These are phyloP conservation scores for Onychomys torridus DNA, from an alignment of 2,797 vertebrate species.

Conservation along the genomic window DNA sequence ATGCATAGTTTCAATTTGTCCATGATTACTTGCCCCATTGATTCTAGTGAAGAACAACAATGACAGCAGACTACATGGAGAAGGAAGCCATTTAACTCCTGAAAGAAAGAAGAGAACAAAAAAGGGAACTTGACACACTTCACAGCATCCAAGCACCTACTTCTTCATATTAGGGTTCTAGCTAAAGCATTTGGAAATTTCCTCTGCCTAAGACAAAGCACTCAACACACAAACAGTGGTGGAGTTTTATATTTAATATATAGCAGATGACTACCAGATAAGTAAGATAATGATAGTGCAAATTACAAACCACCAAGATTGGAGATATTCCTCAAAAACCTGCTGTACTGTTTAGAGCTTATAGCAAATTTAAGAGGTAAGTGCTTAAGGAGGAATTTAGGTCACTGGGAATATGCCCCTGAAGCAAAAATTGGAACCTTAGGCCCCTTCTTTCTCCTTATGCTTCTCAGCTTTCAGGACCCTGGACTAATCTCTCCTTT, in stretches of 20 bases:
- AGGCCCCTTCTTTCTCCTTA: background rate
- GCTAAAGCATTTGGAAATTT: background rate
- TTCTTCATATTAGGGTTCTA: background rate
- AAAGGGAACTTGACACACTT: background rate
- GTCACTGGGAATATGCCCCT: fast-evolving
- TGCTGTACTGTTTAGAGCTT: background rate
- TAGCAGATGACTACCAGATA: background rate
- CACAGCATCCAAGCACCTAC: background rate
- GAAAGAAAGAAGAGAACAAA: background rate
- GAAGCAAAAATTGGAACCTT: no score
- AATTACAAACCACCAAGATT: background rate
- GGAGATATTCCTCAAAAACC: background rate
- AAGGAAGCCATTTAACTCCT: background rate
- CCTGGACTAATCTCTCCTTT: background rate
- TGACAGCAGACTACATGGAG: background rate
- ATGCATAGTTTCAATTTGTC: background rate
- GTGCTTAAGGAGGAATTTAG: no score
- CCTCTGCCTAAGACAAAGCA: background rate
- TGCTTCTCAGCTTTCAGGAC: background rate
- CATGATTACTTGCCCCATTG: background rate
- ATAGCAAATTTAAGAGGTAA: background rate
- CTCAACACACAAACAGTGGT: background rate
- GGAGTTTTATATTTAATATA: background rate
- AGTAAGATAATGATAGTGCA: background rate
- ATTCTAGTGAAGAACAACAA: no score